Base-by-base conservation (phyloP, 2,113 vertebrate species). In the Aegithalos caudatus region DNA sequence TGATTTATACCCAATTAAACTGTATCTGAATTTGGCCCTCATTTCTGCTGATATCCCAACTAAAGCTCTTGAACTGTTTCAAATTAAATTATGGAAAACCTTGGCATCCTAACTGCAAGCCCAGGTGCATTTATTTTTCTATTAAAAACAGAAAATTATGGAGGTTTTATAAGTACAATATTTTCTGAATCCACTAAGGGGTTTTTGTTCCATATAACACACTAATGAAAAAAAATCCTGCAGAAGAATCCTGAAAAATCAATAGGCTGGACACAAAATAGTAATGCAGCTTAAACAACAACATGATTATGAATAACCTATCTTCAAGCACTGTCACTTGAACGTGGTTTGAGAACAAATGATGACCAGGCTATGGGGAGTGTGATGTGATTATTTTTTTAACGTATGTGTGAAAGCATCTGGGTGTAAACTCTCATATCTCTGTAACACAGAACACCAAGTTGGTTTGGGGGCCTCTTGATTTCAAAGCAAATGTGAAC, bases 171-270 rank as follows among this genome's bases (percentile, higher is more conserved):
- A 88, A 94, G 70, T 38, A 91, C 29, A 87, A 14, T 81, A 76
- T 79, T 89, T 89, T 89, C 76, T 87, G 61, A 91, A 87, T 84
- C 69, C 70, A 81, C 86, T 50, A 42, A 16, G 61, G 57, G 48
- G 3, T 87, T 87, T 89, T 90, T 57, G 61, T 95, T 95, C 73
- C 62, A 56, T 88, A 23, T n/a, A 93, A 74, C 50, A 74, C 44
- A 76, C 8, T 95, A 85, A 94, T 64, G 77, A 84, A 92, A 95
- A 92, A 95, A 37, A 37, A 73, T 94, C 65, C 74, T 86, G 94
- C 64, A 94, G 91, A 95, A 95, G 91, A 95, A 89, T 57, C 73
- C 86, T 72, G 45, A 96, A 92, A 97, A 96, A 96, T 89, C 92
- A 94, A 95, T 72, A 92, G 65, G 31, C 69, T 96, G 81, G 86